phyloP scores from a whole-genome alignment of 2,113 vertebrate genomes.

The Semnornis frantzii region DNA sequence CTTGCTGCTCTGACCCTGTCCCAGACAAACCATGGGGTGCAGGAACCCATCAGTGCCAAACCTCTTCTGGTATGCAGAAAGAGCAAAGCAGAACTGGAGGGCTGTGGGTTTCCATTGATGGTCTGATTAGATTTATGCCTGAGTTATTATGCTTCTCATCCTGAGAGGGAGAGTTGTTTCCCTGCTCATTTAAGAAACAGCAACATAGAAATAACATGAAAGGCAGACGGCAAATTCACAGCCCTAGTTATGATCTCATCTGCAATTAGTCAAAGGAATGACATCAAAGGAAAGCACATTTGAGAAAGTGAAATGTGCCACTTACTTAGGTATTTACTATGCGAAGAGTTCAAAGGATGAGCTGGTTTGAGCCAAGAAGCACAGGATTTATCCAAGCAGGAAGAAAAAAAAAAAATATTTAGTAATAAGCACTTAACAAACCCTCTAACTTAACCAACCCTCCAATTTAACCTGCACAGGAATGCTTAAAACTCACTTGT shows the following conservation, averaged over 20 bases:
- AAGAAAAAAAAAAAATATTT: not conserved
- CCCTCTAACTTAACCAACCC: not conserved
- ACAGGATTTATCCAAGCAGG: not conserved
- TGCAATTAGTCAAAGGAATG: not conserved
- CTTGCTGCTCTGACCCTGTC: not conserved
- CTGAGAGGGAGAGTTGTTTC: not conserved
- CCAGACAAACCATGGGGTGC: not conserved
- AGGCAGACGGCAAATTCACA: not conserved
- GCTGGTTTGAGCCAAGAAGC: not conserved
- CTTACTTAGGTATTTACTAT: not conserved
- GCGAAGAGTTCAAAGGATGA: not conserved
- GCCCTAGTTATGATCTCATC: not conserved
- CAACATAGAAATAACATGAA: fast-evolving
- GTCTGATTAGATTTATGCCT: not conserved
- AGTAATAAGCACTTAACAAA: not conserved
- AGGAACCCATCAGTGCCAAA: not conserved
- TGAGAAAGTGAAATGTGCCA: not conserved
- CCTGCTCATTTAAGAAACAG: not conserved
- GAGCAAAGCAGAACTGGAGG: not conserved
- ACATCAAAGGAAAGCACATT: not conserved
- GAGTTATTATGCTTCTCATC: fast-evolving
- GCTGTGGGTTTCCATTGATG: not conserved
- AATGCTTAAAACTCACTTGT: too few species aligned
- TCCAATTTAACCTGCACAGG: not conserved
- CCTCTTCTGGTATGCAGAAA: not conserved